A percentile compares a stretch with the other conserved stretches of the same genome.
These are phyloP conservation scores for Oxystoma pomonae DNA, from an alignment of 2,888 invertebrate species.

Conservation along the genomic window DNA sequence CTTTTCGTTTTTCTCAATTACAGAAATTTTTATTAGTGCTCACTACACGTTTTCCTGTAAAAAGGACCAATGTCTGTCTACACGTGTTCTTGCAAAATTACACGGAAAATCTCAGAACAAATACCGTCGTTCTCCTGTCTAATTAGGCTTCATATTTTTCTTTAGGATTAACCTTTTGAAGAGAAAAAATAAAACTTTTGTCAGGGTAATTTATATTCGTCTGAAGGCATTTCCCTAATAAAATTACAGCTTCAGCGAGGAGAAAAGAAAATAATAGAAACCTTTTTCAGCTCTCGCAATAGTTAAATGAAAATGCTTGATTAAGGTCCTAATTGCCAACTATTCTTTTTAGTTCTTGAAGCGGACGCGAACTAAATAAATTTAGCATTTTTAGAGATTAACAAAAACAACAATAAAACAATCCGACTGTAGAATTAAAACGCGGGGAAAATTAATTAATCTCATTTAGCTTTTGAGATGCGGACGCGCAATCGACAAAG, in stretches of 20 bases:
- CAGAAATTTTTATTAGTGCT: too few relatives aligned
- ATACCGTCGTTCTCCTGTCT: background rate
- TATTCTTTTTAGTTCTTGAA: background rate
- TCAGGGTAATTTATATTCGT: background rate
- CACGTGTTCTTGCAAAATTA: too few relatives aligned
- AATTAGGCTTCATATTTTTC: background rate
- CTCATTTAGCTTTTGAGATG: too few relatives aligned
- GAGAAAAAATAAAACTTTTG: background rate
- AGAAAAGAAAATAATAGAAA: background rate
- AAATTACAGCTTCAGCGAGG: background rate
- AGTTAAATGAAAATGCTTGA: background rate
- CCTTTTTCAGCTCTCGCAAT: background rate
- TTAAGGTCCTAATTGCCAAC: background rate
- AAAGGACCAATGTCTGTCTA: too few relatives aligned
- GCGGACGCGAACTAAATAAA: background rate
- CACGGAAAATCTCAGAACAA: too few relatives aligned
- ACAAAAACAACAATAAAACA: background rate
- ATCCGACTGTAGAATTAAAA: too few relatives aligned
- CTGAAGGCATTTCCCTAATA: background rate
- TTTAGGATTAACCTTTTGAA: background rate
- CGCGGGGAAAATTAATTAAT: too few relatives aligned
- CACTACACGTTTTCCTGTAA: too few relatives aligned
- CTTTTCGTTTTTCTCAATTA: too few relatives aligned
- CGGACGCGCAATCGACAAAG: too few relatives aligned
- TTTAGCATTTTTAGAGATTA: background rate